Conservation (phyloP, 2,888 invertebrate species). For the Athalia rosae region DNA sequence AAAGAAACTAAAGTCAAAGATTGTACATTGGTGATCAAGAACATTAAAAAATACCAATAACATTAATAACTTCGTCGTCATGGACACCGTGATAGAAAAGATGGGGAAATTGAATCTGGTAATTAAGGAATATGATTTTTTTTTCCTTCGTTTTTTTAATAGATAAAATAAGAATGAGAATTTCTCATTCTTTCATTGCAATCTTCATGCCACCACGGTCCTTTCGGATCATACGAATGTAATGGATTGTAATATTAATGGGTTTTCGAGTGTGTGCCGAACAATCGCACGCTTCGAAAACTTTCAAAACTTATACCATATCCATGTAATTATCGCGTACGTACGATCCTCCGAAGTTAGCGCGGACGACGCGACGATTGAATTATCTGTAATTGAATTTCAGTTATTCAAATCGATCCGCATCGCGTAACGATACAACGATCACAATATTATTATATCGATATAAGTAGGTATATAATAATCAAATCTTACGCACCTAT, state of each 20-base stretch:
- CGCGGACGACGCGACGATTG: no score
- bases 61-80: constrained; percentile 49
- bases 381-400: no score
- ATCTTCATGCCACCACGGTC: neutral
- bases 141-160: no score
- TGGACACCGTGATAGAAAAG: constrained; percentile 71
- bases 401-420: no score
- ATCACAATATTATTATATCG: no score
- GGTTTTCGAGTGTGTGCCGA: constrained; percentile 27
- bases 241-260: constrained; percentile 29
- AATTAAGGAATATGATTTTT: constrained; percentile 51
- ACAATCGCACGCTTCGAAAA: constrained; percentile 30
- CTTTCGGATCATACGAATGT: constrained; percentile 4
- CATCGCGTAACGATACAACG: no score
- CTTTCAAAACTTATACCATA: constrained; percentile 40
- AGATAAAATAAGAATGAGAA: no score
- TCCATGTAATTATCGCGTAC: constrained; percentile 4
- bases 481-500: no score
- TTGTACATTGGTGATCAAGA: no score
- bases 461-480: no score
- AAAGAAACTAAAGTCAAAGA: no score
- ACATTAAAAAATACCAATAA: neutral
- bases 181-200: neutral
- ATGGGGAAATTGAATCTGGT: constrained; percentile 72
- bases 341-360: neutral